A percentile compares a stretch with the other conserved stretches of the same genome.
These are phyloP conservation scores for Heteronetta atricapilla DNA, from an alignment of 2,113 vertebrate species.

Conservation along the genomic window DNA sequence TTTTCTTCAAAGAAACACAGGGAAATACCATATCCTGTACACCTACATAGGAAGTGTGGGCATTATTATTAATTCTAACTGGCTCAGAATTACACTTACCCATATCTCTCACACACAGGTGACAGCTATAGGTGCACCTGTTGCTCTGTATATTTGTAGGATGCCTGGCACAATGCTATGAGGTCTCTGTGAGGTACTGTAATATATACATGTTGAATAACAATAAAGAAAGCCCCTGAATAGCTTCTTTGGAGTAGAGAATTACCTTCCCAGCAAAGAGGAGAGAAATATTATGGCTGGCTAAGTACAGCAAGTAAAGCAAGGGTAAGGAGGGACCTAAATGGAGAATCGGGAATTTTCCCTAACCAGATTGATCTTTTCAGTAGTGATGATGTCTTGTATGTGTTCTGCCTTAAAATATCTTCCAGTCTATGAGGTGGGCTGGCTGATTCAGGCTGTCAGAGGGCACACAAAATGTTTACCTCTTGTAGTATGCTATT, in stretches of 20 bases:
- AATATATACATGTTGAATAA: not conserved
- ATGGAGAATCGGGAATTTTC: not conserved
- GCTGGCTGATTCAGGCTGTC: not conserved
- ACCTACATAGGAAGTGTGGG: not conserved
- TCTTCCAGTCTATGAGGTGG: not conserved
- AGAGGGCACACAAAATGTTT: not conserved
- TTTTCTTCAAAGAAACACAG: not conserved
- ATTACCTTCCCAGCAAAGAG: slow-evolving; percentile 9
- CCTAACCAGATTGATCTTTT: not conserved
- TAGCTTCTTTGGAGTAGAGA: not conserved
- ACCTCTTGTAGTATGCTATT: not conserved
- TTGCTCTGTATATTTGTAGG: not conserved
- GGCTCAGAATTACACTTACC: not conserved
- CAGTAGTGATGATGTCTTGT: not conserved
- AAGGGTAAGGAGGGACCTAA: not conserved
- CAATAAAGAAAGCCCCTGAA: not conserved
- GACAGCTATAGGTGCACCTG: not conserved
- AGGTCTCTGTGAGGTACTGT: not conserved
- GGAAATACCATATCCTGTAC: not conserved
- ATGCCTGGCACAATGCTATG: not conserved
- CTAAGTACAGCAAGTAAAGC: not conserved
- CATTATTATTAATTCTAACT: not conserved
- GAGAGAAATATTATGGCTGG: not conserved
- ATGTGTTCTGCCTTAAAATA: not conserved
- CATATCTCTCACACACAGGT: not conserved